Conservation (phyloP, 2,797 vertebrate species). For the Sebastes itinus region DNA sequence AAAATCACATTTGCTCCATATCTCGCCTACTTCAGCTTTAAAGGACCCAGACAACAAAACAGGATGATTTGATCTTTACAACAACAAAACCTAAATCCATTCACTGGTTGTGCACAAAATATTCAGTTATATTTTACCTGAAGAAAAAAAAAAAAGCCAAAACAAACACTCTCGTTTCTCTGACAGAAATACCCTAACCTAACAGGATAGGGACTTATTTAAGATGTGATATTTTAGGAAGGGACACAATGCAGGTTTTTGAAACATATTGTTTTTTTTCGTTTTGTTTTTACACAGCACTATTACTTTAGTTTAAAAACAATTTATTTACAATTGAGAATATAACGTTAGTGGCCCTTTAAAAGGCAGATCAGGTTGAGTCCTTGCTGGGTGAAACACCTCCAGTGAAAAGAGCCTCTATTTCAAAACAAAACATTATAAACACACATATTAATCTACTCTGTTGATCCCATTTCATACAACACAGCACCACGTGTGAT, state of each 20-base stretch:
- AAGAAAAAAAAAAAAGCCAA: background rate
- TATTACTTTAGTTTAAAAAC: background rate
- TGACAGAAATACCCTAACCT: background rate
- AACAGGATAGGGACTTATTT: background rate
- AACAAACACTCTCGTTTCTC: background rate
- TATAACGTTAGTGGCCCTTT: background rate
- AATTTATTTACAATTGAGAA: background rate
- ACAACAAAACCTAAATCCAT: background rate
- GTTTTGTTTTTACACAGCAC: background rate
- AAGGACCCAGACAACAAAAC: background rate
- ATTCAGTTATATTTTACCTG: background rate
- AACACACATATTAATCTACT: too few relatives aligned
- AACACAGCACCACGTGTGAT: accelerated
- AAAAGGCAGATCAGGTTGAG: background rate
- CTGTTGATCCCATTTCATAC: accelerated
- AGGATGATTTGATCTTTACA: background rate
- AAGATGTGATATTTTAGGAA: background rate
- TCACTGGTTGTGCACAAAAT: background rate
- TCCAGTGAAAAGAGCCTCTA: background rate
- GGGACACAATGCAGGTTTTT: background rate
- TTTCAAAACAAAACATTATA: background rate
- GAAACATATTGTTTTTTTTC: background rate
- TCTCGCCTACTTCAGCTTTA: too few relatives aligned
- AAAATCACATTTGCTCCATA: too few relatives aligned
- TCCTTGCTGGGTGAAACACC: background rate